Conservation (phyloP, 2,797 vertebrate genomes). For the Cryptoprocta ferox region DNA sequence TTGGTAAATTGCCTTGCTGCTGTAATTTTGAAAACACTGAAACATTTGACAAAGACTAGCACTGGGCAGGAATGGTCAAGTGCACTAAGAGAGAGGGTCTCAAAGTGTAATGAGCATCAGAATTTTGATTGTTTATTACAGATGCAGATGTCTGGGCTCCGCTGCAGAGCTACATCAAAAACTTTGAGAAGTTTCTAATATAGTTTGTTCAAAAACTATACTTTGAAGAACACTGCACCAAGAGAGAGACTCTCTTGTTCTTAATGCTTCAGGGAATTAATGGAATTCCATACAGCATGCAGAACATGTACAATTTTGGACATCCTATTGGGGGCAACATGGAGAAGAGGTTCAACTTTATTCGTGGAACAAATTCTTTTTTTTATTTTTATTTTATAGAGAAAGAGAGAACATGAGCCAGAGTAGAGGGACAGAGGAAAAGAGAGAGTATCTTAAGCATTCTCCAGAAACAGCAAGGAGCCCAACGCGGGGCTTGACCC, state of each 20-base stretch:
- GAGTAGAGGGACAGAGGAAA: no score
- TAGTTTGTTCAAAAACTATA: neutral
- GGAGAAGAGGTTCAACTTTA: neutral
- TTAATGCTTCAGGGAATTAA: neutral
- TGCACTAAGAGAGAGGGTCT: neutral
- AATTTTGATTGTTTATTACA: neutral
- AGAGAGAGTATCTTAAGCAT: no score
- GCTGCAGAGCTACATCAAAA: neutral
- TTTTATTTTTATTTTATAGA: neutral
- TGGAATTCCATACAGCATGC: neutral
- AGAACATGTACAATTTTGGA: neutral
- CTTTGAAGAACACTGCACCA: neutral
- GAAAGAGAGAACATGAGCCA: no score
- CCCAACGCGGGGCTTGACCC: no score
- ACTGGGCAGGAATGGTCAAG: neutral
- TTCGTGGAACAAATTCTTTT: neutral
- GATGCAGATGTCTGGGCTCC: neutral
- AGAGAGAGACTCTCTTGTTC: neutral
- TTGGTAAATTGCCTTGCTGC: neutral
- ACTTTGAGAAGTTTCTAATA: neutral
- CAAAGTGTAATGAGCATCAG: neutral
- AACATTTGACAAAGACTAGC: neutral
- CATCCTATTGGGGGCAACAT: neutral
- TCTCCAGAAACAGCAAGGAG: no score
- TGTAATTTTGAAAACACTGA: slow-evolving; percentile 4